Percentiles rank a stretch among this genome's conserved stretches.
These are phyloP conservation scores for Cerastis leucographa DNA, from an alignment of 2,888 invertebrate genomes.

Conservation along the genomic window DNA sequence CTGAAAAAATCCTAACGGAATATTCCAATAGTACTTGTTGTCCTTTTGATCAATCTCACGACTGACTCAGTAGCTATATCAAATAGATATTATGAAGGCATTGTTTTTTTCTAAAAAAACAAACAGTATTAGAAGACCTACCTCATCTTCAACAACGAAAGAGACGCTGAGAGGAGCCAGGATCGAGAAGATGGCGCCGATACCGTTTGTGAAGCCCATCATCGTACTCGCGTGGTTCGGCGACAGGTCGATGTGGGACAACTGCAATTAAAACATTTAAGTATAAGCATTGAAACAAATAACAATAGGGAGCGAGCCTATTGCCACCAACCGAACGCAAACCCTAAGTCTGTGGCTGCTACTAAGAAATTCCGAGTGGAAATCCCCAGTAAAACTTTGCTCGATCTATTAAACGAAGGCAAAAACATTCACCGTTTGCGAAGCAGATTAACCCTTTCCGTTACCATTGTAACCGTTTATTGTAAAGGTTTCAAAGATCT, in stretches of 20 bases:
- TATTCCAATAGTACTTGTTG: neutral
- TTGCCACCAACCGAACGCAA: neutral
- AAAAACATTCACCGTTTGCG: neutral
- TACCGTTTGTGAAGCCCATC: slow-evolving; percentile 96
- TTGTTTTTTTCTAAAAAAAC: neutral
- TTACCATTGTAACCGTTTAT: neutral
- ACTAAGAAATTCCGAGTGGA: neutral
- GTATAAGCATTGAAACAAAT: neutral
- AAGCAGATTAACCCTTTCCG: neutral
- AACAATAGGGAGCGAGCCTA: neutral
- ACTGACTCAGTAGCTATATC: neutral
- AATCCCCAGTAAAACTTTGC: neutral
- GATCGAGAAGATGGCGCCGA: slow-evolving; percentile 95
- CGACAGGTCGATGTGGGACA: slow-evolving; percentile 96
- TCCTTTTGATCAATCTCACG: neutral
- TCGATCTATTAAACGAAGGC: neutral
- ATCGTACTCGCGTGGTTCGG: slow-evolving; percentile 95
- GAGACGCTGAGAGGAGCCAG: slow-evolving; percentile 94
- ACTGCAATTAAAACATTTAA: slow-evolving; percentile 78
- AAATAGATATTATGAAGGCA: neutral
- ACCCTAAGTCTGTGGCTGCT: neutral
- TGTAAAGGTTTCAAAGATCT: neutral
- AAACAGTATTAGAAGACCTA: slow-evolving; percentile 51
- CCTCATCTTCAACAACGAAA: slow-evolving; percentile 92
- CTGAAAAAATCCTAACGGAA: neutral